Evolutionary conservation across 2,888 invertebrate species (phyloP), one percentile per base, ranked within the genome.

Genomic region (Amiota mariae): DNA sequence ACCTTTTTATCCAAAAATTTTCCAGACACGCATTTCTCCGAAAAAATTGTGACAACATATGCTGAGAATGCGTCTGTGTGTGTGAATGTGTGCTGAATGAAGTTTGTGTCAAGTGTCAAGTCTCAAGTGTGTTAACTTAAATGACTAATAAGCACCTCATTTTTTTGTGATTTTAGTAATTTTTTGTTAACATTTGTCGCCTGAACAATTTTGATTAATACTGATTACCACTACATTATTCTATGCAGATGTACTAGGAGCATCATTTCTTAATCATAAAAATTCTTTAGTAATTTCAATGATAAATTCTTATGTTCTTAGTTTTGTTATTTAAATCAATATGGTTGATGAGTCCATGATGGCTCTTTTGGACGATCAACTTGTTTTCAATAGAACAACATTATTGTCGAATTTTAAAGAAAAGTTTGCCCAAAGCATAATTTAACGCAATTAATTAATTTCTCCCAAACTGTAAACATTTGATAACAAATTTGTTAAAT

Each of bases 401-500:
- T 57, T 15, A 57, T 57, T 18, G 6, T 57, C 11, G 59, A 59
- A 15, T 18, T 9, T 9, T 20, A 10, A 20, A 59, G 18, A 46
- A 36, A 36, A 13, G 24, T 12, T 36, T 36, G 9, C 67, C 67
- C n/a, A 68, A 68, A 68, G 36, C 36, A 20, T 36, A 54, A 54
- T 68, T 68, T 24, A 68, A 54, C 66, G 82, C 82, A 84, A 84
- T 85, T 86, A 86, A 85, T 84, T 85, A 82, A 84, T 86, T 85
- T 84, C 80, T 80, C 81, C 81, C 81, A 79, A 86, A 83, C 84
- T 84, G 85, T 79, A 85, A 85, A 85, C 84, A 85, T 84, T 85
- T 86, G 84, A 84, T 85, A 85, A 85, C 85, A 86, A 85, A 85
- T 86, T 85, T 82, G 85, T 85, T 85, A 85, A 85, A 81, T 84